Evolutionary conservation across 2,797 vertebrate genomes (phyloP).

Genomic region (Bradypodion ventrale): DNA sequence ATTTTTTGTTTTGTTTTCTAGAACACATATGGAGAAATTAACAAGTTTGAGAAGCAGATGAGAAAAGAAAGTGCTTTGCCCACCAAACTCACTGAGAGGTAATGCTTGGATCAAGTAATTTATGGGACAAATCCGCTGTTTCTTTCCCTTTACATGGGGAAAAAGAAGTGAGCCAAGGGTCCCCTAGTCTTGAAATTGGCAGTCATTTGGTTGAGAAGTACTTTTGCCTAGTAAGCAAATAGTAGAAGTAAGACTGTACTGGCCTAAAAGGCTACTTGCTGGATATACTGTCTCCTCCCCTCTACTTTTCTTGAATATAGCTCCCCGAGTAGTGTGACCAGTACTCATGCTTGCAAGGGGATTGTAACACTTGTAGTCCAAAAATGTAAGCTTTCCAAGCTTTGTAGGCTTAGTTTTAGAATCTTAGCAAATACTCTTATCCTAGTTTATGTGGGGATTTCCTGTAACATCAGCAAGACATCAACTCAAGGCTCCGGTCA

Average conservation of each 20-base stretch:
- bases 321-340: no score
- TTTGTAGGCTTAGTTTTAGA: background rate
- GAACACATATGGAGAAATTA: conserved; percentile 84
- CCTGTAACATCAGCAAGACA: background rate
- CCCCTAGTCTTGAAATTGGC: background rate
- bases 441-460: background rate
- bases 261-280: background rate
- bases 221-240: background rate
- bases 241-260: background rate
- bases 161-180: background rate
- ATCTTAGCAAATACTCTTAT: background rate
- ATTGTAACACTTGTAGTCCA: no score
- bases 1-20: conserved; percentile 72
- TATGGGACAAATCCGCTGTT: background rate
- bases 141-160: background rate
- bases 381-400: no score
- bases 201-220: background rate
- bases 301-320: no score
- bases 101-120: conserved; percentile 27
- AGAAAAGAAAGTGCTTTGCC: conserved; percentile 66
- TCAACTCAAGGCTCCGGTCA: background rate
- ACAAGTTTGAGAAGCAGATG: conserved; percentile 83
- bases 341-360: no score
- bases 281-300: background rate
- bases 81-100: conserved; percentile 69